A percentile compares a stretch with the other conserved stretches of the same genome.
Conservation (phyloP, 2,113 vertebrate genomes). For the Labrus mixtus region DNA sequence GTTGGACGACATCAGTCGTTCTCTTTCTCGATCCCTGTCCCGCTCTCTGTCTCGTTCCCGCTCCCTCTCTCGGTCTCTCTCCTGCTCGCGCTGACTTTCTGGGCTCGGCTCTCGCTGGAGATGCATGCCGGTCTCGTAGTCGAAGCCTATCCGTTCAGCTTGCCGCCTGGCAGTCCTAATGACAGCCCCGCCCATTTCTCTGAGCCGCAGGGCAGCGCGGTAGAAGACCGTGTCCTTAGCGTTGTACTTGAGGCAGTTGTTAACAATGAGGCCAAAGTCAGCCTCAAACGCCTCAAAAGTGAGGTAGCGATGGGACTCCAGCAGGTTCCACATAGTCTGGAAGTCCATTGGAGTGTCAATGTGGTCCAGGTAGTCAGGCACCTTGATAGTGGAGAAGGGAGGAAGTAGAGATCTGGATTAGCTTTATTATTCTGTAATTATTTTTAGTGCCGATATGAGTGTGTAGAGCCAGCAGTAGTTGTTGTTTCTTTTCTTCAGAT, state of each 20-base stretch:
- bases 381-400: conserved; percentile 76
- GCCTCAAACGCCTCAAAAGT: conserved; percentile 96
- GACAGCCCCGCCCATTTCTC: conserved; percentile 91
- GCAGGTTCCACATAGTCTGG: conserved; percentile 96
- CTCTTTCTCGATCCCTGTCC: conserved; percentile 58
- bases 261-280: conserved; percentile 97
- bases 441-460: no score
- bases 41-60: conserved; percentile 60
- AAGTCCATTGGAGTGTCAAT: conserved; percentile 99
- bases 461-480: no score
- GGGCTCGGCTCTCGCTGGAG: conserved; percentile 90
- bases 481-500: no score
- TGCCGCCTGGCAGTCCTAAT: conserved; percentile 93
- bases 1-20: conserved; percentile 74
- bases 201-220: conserved; percentile 92
- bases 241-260: conserved; percentile 99
- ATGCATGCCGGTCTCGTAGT: conserved; percentile 96
- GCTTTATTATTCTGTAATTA: no score
- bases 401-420: background rate
- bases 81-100: conserved; percentile 81
- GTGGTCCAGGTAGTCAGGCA: conserved; percentile 98
- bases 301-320: conserved; percentile 95
- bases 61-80: conserved; percentile 74
- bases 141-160: conserved; percentile 96
- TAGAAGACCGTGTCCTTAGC: conserved; percentile 99